Base-by-base conservation (phyloP, 2,888 invertebrate genomes). In the Entomobrya proxima region DNA sequence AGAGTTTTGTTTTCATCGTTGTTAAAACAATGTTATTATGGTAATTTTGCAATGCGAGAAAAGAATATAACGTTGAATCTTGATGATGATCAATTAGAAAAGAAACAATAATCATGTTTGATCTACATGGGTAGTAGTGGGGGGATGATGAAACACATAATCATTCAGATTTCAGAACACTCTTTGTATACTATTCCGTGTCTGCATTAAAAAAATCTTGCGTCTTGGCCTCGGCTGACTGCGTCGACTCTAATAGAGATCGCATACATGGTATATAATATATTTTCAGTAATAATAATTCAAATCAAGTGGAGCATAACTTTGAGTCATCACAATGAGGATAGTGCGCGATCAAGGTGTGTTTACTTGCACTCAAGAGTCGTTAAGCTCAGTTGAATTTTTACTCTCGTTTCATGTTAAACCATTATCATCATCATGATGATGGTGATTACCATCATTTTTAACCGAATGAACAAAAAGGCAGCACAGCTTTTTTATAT, bases 221-320 rank as follows among this genome's bases (percentile, higher is more conserved):
- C 61, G 61, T 35, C 61, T 64, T 35, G 35, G 61, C 61, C 52
- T 30, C 61, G 61, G 32, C 61, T 64, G 35, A 9, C 32, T 35
- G 35, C n/a, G n/a, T 52, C 21, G 52, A 52, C 52, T 52, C 5
- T 9, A n/a, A n/a, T n/a, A n/a, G n/a, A n/a, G n/a, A n/a, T n/a
- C n/a, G n/a, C n/a, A n/a, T n/a, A n/a, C n/a, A n/a, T n/a, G 6
- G 18, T 35, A 32, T 35, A 64, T 18, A 35, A 35, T 64, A 7
- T 40, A 11, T 40, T 7, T 40, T 64, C 61, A 64, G 35, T 35
- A 64, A 64, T n/a, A n/a, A n/a, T 64, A 64, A 64, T 64, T 64
- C 35, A 74, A 77, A 61, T 61, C 44, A 77, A 77, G 61, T 77
- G 61, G 77, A 77, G 61, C 77, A 77, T 40, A 77, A 44, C 77